Evolutionary conservation across 2,113 vertebrate species (phyloP).

Genomic region (Ginglymostoma cirratum): DNA sequence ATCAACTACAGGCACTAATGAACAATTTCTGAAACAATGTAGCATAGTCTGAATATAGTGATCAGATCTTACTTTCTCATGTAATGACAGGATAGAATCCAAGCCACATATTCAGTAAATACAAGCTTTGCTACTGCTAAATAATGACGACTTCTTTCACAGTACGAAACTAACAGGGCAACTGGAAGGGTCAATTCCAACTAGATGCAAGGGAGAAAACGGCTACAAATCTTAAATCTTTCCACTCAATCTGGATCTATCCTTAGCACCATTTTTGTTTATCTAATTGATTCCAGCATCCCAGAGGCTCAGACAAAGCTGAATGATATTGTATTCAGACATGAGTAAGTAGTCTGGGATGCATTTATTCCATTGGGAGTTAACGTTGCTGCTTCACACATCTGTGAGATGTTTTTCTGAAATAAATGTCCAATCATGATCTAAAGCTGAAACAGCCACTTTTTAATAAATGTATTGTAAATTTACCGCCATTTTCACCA

Average conservation of each 20-base stretch:
- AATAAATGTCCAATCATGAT: not conserved
- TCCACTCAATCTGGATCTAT: slow-evolving; percentile 22
- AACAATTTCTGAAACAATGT: not conserved
- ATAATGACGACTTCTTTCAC: not conserved
- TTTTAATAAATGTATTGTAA: not conserved
- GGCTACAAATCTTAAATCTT: not conserved
- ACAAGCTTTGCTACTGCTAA: not conserved
- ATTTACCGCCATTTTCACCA: not conserved
- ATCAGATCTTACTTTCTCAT: not conserved
- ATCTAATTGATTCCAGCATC: not conserved
- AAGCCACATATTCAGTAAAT: not conserved
- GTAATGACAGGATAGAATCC: not conserved
- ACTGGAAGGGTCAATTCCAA: not conserved
- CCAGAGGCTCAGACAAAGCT: not conserved
- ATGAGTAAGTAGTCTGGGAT: slow-evolving; percentile 16
- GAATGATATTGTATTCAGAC: slow-evolving; percentile 28
- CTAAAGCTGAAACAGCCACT: not conserved
- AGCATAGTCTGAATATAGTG: not conserved
- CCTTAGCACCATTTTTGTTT: not conserved
- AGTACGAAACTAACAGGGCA: not conserved
- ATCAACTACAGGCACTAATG: not conserved
- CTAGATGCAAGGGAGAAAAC: not conserved
- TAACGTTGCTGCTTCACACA: not conserved
- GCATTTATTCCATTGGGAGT: slow-evolving; percentile 1
- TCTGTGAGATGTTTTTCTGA: not conserved